Percentiles rank a stretch among this genome's conserved stretches.
phyloP scores from a whole-genome alignment of 2,797 vertebrate species.

The Vultur gryphus region DNA sequence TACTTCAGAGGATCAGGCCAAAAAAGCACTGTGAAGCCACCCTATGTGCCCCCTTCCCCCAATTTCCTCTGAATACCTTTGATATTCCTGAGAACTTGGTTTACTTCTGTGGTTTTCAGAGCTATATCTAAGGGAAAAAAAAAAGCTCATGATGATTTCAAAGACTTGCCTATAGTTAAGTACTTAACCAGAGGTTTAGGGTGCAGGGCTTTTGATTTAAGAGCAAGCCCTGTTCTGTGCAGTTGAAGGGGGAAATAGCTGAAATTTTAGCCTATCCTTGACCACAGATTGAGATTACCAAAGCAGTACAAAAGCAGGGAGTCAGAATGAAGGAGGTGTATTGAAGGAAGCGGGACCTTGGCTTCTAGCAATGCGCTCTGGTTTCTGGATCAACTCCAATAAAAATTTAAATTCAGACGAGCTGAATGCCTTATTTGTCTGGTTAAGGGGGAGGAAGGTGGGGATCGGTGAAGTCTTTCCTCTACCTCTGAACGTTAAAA shows the following conservation, averaged over 20 bases:
- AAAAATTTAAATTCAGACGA: slow-evolving; percentile 63
- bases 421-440: slow-evolving; percentile 66
- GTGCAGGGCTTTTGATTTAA: slow-evolving; percentile 47
- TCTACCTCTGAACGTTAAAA: neutral
- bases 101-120: slow-evolving; percentile 33
- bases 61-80: neutral
- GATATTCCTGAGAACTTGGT: neutral
- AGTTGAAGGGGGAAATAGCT: slow-evolving; percentile 51
- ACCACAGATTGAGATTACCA: slow-evolving; percentile 67
- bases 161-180: slow-evolving; percentile 34
- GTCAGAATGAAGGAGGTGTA: slow-evolving; percentile 61
- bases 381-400: slow-evolving; percentile 62
- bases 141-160: slow-evolving; percentile 15
- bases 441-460: slow-evolving; percentile 24
- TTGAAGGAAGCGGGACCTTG: slow-evolving; percentile 57
- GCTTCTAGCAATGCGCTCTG: slow-evolving; percentile 28
- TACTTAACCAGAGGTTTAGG: slow-evolving; percentile 48
- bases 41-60: neutral
- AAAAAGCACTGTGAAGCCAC: neutral
- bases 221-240: slow-evolving; percentile 39
- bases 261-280: slow-evolving; percentile 59
- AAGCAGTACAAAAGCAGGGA: slow-evolving; percentile 56
- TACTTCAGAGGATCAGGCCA: neutral
- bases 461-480: slow-evolving; percentile 36
- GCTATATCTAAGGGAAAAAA: neutral